Percentiles rank a stretch among this genome's conserved stretches.
Evolutionary conservation across 2,113 vertebrate genomes (phyloP).

Genomic region (Prionailurus viverrinus): DNA sequence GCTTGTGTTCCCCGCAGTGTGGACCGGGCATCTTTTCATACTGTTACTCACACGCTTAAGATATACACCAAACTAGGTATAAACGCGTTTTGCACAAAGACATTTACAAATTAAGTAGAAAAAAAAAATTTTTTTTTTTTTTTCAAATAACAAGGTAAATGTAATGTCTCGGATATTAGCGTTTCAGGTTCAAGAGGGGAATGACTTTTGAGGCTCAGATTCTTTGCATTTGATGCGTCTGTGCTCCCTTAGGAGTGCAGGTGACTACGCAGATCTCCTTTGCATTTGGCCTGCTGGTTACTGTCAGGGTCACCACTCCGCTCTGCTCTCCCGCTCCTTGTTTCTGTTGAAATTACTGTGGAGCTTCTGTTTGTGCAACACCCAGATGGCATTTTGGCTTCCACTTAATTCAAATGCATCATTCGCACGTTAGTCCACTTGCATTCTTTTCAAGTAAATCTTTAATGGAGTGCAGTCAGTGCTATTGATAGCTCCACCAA

Average conservation of each 20-base stretch:
- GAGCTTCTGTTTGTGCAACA: neutral
- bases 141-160: neutral
- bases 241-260: accelerated
- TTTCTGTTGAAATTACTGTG: neutral
- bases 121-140: neutral
- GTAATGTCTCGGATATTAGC: neutral
- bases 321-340: no score
- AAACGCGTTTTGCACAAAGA: neutral
- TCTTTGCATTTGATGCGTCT: neutral
- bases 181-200: neutral
- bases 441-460: no score
- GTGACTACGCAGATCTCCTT: accelerated
- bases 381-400: neutral
- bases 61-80: neutral
- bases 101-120: neutral
- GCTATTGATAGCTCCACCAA: neutral
- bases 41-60: neutral
- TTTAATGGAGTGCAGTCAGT: no score
- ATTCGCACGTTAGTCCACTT: neutral
- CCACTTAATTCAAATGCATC: neutral
- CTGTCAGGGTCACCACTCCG: accelerated
- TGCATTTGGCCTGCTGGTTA: accelerated
- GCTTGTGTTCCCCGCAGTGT: neutral
- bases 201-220: neutral
- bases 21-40: neutral